Evolutionary conservation across 2,888 invertebrate species (phyloP), one percentile per base, ranked within the genome.

Genomic region (Axea sp.): DNA sequence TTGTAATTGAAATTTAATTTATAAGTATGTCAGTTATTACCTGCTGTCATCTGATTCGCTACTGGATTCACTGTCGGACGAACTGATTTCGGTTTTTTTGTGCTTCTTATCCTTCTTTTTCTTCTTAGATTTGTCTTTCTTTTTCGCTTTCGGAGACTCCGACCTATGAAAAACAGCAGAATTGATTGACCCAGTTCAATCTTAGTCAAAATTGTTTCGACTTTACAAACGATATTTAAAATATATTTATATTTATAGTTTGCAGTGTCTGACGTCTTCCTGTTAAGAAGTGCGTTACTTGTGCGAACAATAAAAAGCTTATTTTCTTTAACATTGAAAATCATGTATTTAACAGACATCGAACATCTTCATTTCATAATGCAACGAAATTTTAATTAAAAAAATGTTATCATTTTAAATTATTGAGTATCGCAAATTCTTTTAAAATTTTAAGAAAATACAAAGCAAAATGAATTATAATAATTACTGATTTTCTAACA

Each of bases 101-200:
- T 86, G 86, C 71, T 85, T 87, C 78, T 83, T 87, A 4, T 87
- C 87, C 79, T 87, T 88, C 75, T 85, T 88, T 76, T 86, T 88
- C 64, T 87, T 86, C 73, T 87, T 87, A 4, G 86, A 82, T 17
- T 86, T 86, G 26, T 86, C 86, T 81, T 84, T 85, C 76, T 88
- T 87, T 79, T 88, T 87, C 28, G 80, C 78, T 79, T 87, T 88
- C 6, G 87, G 87, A 28, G 87, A 86, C 78, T 87, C 87, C 71
- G 87, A 87, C 78, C 88, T 88, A 84, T 77, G 78, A 28, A 72
- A 76, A 65, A 47, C 43, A 30, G 37, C 0, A 0, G 2, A 33
- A 62, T 28, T 71, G 24, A 71, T 11, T 47, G 7, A 53, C 4
- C 8, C n/a, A 26, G 4, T 35, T 60, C 12, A 5, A 30, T 17